phyloP scores from a whole-genome alignment of 2,113 vertebrate species.

The Phalacrocorax brasilianus region DNA sequence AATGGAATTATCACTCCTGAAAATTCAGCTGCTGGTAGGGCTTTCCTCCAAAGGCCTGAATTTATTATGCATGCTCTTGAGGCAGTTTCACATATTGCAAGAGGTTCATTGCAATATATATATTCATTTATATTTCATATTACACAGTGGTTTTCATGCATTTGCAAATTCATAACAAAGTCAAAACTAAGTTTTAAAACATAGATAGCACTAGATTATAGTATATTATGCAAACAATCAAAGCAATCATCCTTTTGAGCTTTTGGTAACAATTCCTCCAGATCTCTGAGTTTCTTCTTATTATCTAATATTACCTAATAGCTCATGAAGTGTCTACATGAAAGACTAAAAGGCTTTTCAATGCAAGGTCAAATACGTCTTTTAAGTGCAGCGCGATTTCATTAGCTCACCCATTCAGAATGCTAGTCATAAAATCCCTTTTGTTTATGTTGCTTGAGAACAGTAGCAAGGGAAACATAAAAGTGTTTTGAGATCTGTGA shows the following conservation, averaged over 20 bases:
- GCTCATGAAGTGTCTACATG: neutral
- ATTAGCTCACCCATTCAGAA: neutral
- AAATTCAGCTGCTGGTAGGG: neutral
- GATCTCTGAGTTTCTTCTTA: neutral
- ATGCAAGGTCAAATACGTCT: neutral
- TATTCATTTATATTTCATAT: neutral
- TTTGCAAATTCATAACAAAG: neutral
- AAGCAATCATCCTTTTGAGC: neutral
- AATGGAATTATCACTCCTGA: neutral
- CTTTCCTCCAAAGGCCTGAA: neutral
- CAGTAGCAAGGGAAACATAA: conserved; percentile 11
- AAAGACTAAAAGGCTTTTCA: neutral
- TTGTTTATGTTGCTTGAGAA: conserved; percentile 15
- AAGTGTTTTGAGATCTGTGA: neutral
- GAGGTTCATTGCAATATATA: neutral
- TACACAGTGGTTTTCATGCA: neutral
- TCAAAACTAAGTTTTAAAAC: conserved; percentile 11
- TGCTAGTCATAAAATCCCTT: neutral
- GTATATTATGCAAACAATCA: neutral
- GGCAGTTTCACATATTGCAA: neutral
- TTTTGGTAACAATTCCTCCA: neutral
- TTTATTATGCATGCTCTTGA: neutral
- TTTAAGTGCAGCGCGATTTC: neutral
- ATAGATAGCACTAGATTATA: neutral
- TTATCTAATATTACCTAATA: neutral